phyloP scores from a whole-genome alignment of 2,888 invertebrate species.

The Tiphia femorata region DNA sequence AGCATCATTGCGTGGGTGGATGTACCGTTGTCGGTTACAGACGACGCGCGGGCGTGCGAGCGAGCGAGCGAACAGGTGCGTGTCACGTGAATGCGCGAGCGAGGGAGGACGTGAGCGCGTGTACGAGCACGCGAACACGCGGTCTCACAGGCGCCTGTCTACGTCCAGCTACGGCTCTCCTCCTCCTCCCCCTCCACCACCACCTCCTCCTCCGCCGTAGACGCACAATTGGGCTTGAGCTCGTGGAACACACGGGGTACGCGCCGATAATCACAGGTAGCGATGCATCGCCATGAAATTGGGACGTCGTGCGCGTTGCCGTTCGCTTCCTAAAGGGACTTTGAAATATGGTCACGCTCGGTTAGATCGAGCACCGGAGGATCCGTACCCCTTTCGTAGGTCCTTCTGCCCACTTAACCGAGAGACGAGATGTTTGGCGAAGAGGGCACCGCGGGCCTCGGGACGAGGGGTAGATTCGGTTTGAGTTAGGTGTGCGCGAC shows the following conservation, averaged over 20 bases:
- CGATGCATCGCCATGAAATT: slow-evolving; percentile 63
- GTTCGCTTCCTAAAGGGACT: slow-evolving; percentile 53
- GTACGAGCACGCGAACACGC: slow-evolving; percentile 8
- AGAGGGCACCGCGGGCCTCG: too few relatives aligned
- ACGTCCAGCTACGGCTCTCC: slow-evolving; percentile 45
- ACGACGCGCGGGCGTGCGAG: not conserved
- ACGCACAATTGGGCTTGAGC: slow-evolving; percentile 56
- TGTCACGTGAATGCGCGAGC: not conserved
- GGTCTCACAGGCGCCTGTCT: slow-evolving; percentile 17
- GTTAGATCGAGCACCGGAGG: slow-evolving; percentile 35
- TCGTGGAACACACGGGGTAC: slow-evolving; percentile 49
- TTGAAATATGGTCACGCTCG: slow-evolving; percentile 49
- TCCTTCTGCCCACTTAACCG: too few relatives aligned
- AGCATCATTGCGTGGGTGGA: too few relatives aligned
- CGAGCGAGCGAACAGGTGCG: not conserved
- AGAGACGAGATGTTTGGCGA: too few relatives aligned
- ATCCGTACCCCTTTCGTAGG: slow-evolving; percentile 11
- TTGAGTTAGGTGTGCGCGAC: too few relatives aligned
- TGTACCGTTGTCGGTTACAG: not conserved
- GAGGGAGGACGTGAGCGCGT: slow-evolving; percentile 12
- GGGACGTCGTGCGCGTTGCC: slow-evolving; percentile 56
- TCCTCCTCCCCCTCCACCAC: too few relatives aligned
- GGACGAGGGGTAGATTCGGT: too few relatives aligned
- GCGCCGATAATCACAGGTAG: slow-evolving; percentile 65
- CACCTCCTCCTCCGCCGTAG: slow-evolving; percentile 58